Conservation (phyloP, 2,113 vertebrate species). For the Falcunculus frontatus region DNA sequence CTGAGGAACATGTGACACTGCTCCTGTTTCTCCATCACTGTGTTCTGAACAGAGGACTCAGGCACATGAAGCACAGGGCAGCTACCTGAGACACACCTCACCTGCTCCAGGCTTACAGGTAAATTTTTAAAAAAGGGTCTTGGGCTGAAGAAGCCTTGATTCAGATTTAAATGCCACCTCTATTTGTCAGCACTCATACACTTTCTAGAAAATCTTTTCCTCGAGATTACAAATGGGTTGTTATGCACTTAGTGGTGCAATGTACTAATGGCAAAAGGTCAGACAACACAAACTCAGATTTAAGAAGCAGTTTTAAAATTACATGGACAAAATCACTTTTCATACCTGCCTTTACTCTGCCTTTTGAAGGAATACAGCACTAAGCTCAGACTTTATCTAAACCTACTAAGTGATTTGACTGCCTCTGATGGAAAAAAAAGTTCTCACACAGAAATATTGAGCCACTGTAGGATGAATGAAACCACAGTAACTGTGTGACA, state of each 20-base stretch:
- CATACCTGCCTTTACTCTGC: background rate
- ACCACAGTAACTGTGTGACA: background rate
- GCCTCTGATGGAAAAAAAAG: background rate
- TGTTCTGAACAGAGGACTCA: background rate
- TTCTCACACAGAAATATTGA: background rate
- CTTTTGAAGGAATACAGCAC: background rate
- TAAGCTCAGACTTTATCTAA: background rate
- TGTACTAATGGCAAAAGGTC: background rate
- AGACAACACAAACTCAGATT: background rate
- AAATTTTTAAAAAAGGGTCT: background rate
- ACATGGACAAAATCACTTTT: background rate
- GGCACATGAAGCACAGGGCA: accelerated
- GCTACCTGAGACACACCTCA: background rate
- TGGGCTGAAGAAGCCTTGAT: background rate
- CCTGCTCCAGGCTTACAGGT: background rate
- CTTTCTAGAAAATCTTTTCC: background rate
- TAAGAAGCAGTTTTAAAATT: background rate
- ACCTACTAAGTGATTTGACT: background rate
- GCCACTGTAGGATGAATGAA: background rate
- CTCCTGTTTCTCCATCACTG: background rate
- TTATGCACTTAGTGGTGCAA: background rate
- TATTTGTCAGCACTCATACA: background rate
- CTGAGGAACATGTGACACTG: accelerated
- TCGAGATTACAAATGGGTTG: background rate
- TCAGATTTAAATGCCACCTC: background rate